Conservation (phyloP, 2,888 invertebrate genomes). For the Acleris literana region DNA sequence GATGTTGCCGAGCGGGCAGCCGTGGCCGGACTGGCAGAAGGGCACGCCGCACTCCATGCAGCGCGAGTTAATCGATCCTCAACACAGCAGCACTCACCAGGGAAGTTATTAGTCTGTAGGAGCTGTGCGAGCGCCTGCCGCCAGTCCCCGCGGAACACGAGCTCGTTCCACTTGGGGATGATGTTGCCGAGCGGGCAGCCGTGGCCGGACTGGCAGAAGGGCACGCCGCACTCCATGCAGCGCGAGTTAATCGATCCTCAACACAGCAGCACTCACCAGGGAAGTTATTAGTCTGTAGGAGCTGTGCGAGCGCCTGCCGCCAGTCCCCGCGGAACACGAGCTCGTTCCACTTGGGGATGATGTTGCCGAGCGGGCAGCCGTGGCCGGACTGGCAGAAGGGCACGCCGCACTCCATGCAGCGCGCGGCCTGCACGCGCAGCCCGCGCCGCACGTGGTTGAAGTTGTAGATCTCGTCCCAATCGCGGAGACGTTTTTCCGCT, state of each 20-base stretch:
- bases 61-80: too few relatives aligned
- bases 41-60: constrained; percentile 99
- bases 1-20: constrained; percentile 97
- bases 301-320: constrained; percentile 95
- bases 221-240: constrained; percentile 99
- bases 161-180: constrained; percentile 99
- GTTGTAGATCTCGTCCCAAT: constrained; percentile 99
- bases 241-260: constrained; percentile 79
- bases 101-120: constrained; percentile 99
- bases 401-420: constrained; percentile 99
- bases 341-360: constrained; percentile 99
- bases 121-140: constrained; percentile 95
- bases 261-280: constrained; percentile 86
- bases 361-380: constrained; percentile 96
- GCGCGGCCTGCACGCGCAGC: constrained; percentile 94
- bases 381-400: constrained; percentile 95
- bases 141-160: constrained; percentile 98
- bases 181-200: constrained; percentile 97
- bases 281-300: constrained; percentile 99
- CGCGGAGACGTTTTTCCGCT: constrained; percentile 92
- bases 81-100: constrained; percentile 87
- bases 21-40: constrained; percentile 92
- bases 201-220: constrained; percentile 93
- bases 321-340: constrained; percentile 97
- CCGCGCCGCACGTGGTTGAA: constrained; percentile 93